Evolutionary conservation across 2,797 vertebrate species (phyloP), one percentile per base, ranked within the genome.

Genomic region (Molothrus ater): DNA sequence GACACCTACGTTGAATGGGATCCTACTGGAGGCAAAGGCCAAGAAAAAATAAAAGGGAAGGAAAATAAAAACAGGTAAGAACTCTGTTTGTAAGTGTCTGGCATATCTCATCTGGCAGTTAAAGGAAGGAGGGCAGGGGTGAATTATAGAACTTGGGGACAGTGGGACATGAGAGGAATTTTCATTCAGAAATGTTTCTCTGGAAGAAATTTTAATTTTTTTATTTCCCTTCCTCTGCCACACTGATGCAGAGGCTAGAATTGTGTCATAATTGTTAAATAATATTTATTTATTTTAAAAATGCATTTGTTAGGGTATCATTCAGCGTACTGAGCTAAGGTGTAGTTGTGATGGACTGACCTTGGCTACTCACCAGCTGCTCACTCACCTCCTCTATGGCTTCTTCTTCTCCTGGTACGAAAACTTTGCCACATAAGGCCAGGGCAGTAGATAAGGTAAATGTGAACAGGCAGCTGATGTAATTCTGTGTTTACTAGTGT

Each of bases 11-110:
- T 99, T 95, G 99, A 98, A 92, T 99, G 99, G 99, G 99, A 99
- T 93, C 97, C 99, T 17, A 98, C 98, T 82, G 99, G 98, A 95
- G 98, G 98, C 88, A 99, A 99, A 98, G 97, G 98, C 72, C 98
- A 99, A 79, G 99, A 99, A 83, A 98, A 99, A 92, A 95, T 98
- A 57, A 99, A 98, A 97, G 98, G 98, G 60, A 99, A 99, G 85
- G 99, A 99, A 89, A 99, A 98, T 75, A 99, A 98, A 96, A 98
- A 97, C 98, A 98, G 99, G 99, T 99, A 96, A 98, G 96, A 71
- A 40, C 20, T 64, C 10, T 68, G 10, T 34, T 60, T 69, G 5
- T 61, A 38, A 60, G 47, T 42, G 8, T 36, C 54, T 60, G n/a
- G 19, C 11, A 5, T 66, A 31, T 36, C 15, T 79, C 6, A 9